Base-by-base conservation (phyloP, 1,140 invertebrate species). In the Drosophila mojavensis region DNA sequence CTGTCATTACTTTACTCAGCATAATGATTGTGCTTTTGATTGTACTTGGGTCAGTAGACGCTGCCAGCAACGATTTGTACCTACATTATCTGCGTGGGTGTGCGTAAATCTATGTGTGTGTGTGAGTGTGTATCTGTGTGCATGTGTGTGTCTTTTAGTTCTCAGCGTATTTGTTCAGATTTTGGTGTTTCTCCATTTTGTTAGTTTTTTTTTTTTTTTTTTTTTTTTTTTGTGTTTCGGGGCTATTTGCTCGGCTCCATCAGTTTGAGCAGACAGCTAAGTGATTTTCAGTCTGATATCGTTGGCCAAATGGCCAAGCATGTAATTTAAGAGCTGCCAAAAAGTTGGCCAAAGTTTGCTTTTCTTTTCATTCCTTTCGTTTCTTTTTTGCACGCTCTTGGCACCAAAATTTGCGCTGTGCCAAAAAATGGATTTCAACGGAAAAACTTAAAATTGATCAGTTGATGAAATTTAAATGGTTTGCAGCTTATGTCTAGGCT, bases 201-300 rank as follows among this genome's bases (percentile, higher is more conserved):
- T 48, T 60, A 51, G 58, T 30, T 64, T 28, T 30, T 4, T 30
- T 58, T 62, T 17, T 1, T 17, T 30, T 64, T 28, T 30, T 4
- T 30, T 58, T 62, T 17, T 1, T 17, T 17, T 17, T 17, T 17
- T 54, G 33, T 50, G 71, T 62, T 55, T 24, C 45, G 47, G 43
- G 47, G 43, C 43, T 63, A 41, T 33, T 60, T 39, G 45, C 41
- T 66, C 59, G 60, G 56, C 63, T 82, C 39, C 75, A 54, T 61
- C 63, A 64, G 33, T 51, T 41, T 17, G 45, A 43, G 41, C 47
- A 69, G 68, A 36, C 66, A 36, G 73, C 66, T 73, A 74, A 84
- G 81, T 80, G 68, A 84, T 77, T 84, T 84, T 73, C 11, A 28
- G 47, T 33, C 53, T 55, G 58, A 24, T 69, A 69, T 65, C 55